These are phyloP conservation scores for Chionodraco myersi DNA, from an alignment of 2,113 vertebrate species.

Conservation along the genomic window DNA sequence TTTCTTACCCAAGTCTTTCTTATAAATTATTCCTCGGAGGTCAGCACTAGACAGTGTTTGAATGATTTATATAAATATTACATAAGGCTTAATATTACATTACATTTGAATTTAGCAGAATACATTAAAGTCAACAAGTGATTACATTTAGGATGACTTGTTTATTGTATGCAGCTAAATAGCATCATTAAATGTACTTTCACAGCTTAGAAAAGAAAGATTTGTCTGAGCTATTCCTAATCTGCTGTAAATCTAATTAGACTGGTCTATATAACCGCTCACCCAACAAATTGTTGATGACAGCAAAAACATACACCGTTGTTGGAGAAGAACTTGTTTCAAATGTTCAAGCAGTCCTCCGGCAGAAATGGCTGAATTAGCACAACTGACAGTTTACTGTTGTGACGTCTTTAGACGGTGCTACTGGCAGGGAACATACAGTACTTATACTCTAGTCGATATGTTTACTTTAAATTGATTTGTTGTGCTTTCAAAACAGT, in stretches of 20 bases:
- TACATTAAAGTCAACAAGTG: background rate
- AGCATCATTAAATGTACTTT: background rate
- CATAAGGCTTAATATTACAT: background rate
- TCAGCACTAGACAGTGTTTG: background rate
- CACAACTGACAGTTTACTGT: conserved; percentile 30
- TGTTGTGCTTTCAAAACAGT: conserved; percentile 55
- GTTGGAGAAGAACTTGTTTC: background rate
- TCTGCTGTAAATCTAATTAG: background rate
- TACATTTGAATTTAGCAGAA: background rate
- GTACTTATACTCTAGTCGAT: conserved; percentile 32
- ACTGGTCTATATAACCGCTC: background rate
- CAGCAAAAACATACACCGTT: background rate
- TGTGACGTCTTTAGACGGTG: conserved; percentile 22
- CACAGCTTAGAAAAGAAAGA: background rate
- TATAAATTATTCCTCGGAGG: background rate
- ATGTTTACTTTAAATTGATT: conserved; percentile 52
- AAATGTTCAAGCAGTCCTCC: background rate
- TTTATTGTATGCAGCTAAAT: background rate
- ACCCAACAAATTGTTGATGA: conserved; percentile 23
- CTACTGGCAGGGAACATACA: conserved; percentile 47
- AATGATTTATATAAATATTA: background rate
- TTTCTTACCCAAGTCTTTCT: background rate
- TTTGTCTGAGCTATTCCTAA: background rate
- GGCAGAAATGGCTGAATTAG: background rate
- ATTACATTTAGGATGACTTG: background rate